phyloP scores from a whole-genome alignment of 2,888 invertebrate genomes.

The Mayetiola destructor region DNA sequence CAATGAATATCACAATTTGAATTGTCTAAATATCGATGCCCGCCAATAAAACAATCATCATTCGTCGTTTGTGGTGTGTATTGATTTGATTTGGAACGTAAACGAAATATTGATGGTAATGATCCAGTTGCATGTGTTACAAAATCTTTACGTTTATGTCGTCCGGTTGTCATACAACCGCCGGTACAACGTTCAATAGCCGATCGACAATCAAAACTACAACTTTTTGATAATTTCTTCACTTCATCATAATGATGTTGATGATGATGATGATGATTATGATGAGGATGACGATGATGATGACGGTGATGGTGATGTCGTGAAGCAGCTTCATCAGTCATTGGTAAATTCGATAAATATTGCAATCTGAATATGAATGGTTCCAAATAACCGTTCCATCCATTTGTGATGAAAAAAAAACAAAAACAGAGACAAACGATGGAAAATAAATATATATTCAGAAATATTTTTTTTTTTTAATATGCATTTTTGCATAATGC shows the following conservation, averaged over 20 bases:
- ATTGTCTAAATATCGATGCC: background rate
- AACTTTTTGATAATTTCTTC: background rate
- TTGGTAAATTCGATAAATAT: no score
- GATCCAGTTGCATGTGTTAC: conserved; percentile 2
- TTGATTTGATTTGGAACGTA: no score
- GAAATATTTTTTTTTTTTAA: no score
- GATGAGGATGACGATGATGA: background rate
- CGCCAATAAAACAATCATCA: background rate
- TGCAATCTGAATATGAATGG: no score
- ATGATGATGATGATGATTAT: conserved; percentile 1
- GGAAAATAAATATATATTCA: no score
- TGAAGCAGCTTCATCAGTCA: no score
- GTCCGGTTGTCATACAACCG: conserved; percentile 5
- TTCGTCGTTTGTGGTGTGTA: background rate
- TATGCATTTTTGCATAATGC: no score
- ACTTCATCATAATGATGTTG: background rate
- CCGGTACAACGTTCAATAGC: background rate
- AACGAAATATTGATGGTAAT: background rate
- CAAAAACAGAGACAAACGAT: no score
- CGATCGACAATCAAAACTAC: conserved; percentile 2
- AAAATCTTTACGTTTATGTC: background rate
- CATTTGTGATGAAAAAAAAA: no score
- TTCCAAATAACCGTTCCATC: no score
- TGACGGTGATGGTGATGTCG: background rate
- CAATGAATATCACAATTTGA: conserved; percentile 12